A percentile compares a stretch with the other conserved stretches of the same genome.
These are phyloP conservation scores for Ciconia nigra DNA, from an alignment of 2,797 vertebrate genomes.

Conservation along the genomic window DNA sequence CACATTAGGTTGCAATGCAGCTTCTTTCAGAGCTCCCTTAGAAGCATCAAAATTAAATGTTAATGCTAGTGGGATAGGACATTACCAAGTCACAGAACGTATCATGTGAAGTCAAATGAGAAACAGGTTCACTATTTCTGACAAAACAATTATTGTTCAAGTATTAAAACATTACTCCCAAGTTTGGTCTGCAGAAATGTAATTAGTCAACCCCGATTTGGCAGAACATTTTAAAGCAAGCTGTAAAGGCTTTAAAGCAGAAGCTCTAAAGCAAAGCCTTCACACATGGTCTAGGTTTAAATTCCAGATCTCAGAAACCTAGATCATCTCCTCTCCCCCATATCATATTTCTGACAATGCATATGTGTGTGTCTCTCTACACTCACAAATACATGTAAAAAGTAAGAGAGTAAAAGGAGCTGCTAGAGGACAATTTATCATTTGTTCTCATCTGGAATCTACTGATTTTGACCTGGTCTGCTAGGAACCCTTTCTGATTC, in stretches of 20 bases:
- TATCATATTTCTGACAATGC: background rate
- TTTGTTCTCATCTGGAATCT: background rate
- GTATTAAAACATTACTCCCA: background rate
- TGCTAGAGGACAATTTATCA: background rate
- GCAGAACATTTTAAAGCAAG: background rate
- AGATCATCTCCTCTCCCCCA: background rate
- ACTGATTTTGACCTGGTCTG: background rate
- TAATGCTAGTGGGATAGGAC: background rate
- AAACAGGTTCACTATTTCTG: background rate
- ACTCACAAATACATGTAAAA: background rate
- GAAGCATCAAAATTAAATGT: background rate
- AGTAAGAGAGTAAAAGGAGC: background rate
- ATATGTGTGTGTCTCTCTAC: fast-evolving
- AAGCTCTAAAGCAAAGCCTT: background rate
- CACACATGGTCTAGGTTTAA: background rate
- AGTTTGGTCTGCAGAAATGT: background rate
- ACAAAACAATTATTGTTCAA: background rate
- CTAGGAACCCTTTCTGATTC: background rate
- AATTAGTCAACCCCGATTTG: background rate
- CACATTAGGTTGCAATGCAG: background rate
- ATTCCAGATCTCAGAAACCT: background rate
- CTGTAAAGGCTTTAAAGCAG: background rate
- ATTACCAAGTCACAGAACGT: background rate
- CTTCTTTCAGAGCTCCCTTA: background rate
- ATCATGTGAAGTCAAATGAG: background rate